Conservation (phyloP, 2,888 invertebrate species). For the Polydrusus pterygomalis region DNA sequence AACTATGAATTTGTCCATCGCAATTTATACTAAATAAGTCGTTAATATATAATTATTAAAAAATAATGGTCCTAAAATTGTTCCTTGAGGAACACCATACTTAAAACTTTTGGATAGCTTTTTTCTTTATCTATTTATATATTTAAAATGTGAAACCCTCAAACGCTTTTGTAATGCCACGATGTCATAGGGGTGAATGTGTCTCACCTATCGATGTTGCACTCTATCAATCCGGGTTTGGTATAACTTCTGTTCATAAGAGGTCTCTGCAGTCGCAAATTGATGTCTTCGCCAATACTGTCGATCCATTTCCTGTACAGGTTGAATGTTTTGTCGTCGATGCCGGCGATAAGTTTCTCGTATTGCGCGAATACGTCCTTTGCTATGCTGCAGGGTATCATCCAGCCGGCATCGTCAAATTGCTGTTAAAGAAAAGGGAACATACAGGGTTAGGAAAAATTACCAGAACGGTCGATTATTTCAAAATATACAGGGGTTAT, state of each 20-base stretch:
- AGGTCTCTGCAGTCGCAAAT: slow-evolving; percentile 79
- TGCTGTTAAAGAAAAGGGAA: background rate
- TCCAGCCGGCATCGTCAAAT: slow-evolving; percentile 82
- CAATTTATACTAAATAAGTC: too few relatives aligned
- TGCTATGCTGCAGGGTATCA: slow-evolving; percentile 83
- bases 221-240: slow-evolving; percentile 81
- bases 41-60: too few relatives aligned
- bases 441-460: too few relatives aligned
- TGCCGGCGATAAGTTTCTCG: slow-evolving; percentile 76
- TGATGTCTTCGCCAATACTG: slow-evolving; percentile 77
- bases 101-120: too few relatives aligned
- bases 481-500: too few relatives aligned
- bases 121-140: too few relatives aligned
- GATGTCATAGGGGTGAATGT: background rate
- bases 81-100: too few relatives aligned
- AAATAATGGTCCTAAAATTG: too few relatives aligned
- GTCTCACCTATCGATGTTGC: slow-evolving; percentile 84
- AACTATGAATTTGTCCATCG: too few relatives aligned
- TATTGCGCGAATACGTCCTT: slow-evolving; percentile 83
- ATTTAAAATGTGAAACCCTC: too few relatives aligned
- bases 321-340: slow-evolving; percentile 75
- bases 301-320: slow-evolving; percentile 76
- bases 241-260: slow-evolving; percentile 81
- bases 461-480: too few relatives aligned
- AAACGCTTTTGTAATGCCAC: too few relatives aligned